Evolutionary conservation across 2,888 invertebrate genomes (phyloP), one percentile per base, ranked within the genome.

Genomic region (Onchidella celtica): DNA sequence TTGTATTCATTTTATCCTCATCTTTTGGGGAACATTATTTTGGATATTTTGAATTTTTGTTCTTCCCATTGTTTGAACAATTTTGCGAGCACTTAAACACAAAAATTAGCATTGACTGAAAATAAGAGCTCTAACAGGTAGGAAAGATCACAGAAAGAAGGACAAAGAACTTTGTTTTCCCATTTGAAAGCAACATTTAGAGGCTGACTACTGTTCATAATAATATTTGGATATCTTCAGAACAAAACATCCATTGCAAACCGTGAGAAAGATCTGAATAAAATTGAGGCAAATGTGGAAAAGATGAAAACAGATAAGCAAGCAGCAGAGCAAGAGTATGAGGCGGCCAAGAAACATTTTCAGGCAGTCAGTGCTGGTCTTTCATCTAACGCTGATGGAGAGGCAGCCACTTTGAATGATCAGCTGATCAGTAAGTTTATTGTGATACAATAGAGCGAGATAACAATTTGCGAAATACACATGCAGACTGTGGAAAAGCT

Each of bases 351-450:
- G 93, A 95, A 95, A 85, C 95, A 95, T 86, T 97, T 96, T 90
- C 96, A 98, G 90, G 97, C 97, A 29, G 95, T 98, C 61, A 96
- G 96, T 90, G 95, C 96, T 47, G 99, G 99, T 14, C 94, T 96
- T 88, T 95, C 96, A 61, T 96, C 96, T 75, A 96, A 96, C 86
- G 96, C 96, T 27, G 95, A 96, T 84, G 97, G 97, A 0, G 93
- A 94, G 82, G 95, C 95, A 89, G 96, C 96, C 55, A 97, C 98
- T 0, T 94, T 99, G 77, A 97, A 97, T 91, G 97, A 97, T 86
- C 98, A 98, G 92, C 95, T 98, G 29, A 97, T 97, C 92, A 95
- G 96, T 96, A 90, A 90, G 91, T 86, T 21, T 29, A n/a, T 55
- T 34, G 32, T 66, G n/a, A n/a, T 29, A 27, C 17, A 57, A n/a